Conservation (phyloP, 2,797 vertebrate genomes). For the Cyprinella venusta region DNA sequence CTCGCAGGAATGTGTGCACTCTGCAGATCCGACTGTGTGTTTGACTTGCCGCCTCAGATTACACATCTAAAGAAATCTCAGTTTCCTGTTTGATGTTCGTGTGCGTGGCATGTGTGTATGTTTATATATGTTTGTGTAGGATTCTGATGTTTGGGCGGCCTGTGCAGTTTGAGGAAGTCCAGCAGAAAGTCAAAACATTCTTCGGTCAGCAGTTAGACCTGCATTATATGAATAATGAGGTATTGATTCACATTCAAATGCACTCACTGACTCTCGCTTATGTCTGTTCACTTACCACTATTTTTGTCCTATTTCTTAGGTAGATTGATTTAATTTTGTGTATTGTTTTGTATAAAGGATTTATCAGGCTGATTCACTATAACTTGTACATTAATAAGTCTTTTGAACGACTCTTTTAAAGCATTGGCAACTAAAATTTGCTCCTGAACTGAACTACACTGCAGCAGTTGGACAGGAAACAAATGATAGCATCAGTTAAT, state of each 20-base stretch:
- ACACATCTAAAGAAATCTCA: slow-evolving; percentile 54
- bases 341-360: neutral
- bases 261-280: slow-evolving; percentile 4
- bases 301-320: neutral
- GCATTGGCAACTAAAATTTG: neutral
- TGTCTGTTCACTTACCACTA: neutral
- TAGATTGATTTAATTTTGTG: neutral
- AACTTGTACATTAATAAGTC: neutral
- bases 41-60: slow-evolving; percentile 27
- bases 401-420: neutral
- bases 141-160: slow-evolving; percentile 94
- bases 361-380: neutral
- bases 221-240: slow-evolving; percentile 98
- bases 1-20: slow-evolving; percentile 74
- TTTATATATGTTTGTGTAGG: slow-evolving; percentile 71
- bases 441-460: neutral
- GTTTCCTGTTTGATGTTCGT: slow-evolving; percentile 46
- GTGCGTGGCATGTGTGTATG: slow-evolving; percentile 39
- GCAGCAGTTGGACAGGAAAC: neutral
- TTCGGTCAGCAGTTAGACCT: slow-evolving; percentile 94
- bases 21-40: slow-evolving; percentile 58
- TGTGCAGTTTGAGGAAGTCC: slow-evolving; percentile 92
- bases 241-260: slow-evolving; percentile 63
- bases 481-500: neutral
- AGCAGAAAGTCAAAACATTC: slow-evolving; percentile 91